These are phyloP conservation scores for Clamator glandarius DNA, from an alignment of 2,797 vertebrate species.

Conservation along the genomic window DNA sequence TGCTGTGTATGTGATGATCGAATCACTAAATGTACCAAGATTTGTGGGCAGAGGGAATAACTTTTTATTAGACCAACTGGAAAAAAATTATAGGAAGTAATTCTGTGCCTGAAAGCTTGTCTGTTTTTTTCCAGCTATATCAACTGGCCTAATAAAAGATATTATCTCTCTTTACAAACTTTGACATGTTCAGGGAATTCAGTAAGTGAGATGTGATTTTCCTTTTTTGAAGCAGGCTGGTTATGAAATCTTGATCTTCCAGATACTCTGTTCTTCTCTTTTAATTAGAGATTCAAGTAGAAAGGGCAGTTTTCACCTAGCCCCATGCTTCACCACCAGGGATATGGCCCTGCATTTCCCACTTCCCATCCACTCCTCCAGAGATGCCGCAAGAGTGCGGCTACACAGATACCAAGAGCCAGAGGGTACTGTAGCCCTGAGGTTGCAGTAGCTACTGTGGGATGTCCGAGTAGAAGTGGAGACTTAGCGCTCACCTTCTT, in stretches of 20 bases:
- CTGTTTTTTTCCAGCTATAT: slow-evolving; percentile 51
- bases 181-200: slow-evolving; percentile 51
- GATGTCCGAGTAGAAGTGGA: rapidly evolving
- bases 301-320: not conserved
- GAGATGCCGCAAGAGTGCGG: not conserved
- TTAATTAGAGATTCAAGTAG: not conserved
- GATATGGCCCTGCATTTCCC: not conserved
- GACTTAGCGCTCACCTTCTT: not conserved
- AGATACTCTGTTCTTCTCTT: not conserved
- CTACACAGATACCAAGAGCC: not conserved
- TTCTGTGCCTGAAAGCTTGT: slow-evolving; percentile 43
- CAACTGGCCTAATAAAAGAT: slow-evolving; percentile 53
- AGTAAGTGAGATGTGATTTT: slow-evolving; percentile 35
- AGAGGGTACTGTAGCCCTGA: not conserved
- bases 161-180: slow-evolving; percentile 49
- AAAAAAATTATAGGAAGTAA: slow-evolving; percentile 23
- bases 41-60: slow-evolving; percentile 36
- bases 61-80: slow-evolving; percentile 51
- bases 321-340: not conserved
- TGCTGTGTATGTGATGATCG: not conserved
- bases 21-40: slow-evolving; percentile 16
- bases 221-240: slow-evolving; percentile 19
- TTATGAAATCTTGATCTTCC: not conserved
- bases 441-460: not conserved
- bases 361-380: not conserved